phyloP scores from a whole-genome alignment of 2,888 invertebrate species.

The Villa cingulata region DNA sequence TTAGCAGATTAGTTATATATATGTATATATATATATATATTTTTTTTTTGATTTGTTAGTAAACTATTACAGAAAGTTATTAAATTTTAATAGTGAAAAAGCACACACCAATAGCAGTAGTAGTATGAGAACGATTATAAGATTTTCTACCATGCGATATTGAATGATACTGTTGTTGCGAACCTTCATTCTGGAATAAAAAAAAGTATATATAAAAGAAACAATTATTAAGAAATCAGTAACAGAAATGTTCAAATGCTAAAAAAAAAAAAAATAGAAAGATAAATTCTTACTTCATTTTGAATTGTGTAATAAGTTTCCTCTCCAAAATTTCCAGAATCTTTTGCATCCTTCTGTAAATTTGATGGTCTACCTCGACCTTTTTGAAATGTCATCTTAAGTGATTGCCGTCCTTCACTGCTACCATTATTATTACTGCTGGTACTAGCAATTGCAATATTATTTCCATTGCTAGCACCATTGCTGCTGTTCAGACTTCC shows the following conservation, averaged over 20 bases:
- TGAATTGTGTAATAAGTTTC: constrained; percentile 55
- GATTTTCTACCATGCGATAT: constrained; percentile 53
- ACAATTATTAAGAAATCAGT: neutral
- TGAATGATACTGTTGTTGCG: constrained; percentile 15
- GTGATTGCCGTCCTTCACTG: constrained; percentile 41
- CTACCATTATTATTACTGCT: constrained; percentile 12
- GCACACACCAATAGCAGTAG: constrained; percentile 49
- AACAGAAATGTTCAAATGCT: neutral
- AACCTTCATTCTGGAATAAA: constrained; percentile 41
- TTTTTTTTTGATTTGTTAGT: neutral
- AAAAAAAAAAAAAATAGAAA: neutral
- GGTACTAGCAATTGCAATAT: neutral
- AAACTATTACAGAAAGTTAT: neutral
- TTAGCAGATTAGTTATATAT: no score
- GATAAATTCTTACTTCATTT: constrained; percentile 43
- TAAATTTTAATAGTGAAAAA: constrained; percentile 8
- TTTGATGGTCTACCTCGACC: constrained; percentile 44
- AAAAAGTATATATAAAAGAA: constrained; percentile 16
- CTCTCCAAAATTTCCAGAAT: constrained; percentile 26
- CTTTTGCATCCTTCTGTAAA: constrained; percentile 25
- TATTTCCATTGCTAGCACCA: constrained; percentile 15
- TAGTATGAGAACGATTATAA: constrained; percentile 59
- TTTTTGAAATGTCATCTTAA: constrained; percentile 69
- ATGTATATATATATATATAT: no score
- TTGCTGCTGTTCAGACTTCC: constrained; percentile 13